Conservation (phyloP, 2,113 vertebrate genomes). For the Chloropsis hardwickii region DNA sequence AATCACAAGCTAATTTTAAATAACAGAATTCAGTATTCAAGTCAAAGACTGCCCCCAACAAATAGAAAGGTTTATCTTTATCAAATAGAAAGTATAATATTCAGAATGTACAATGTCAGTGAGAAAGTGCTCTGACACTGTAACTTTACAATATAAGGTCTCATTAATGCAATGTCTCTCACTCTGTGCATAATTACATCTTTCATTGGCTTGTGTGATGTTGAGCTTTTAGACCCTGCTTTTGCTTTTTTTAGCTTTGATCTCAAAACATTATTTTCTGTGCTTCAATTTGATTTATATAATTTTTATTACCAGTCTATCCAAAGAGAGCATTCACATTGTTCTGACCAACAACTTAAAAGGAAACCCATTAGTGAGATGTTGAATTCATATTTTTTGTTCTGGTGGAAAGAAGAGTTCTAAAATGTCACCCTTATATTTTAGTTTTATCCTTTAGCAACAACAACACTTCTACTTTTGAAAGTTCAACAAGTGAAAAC, state of each 20-base stretch:
- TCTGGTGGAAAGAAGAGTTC: background rate
- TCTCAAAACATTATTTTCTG: background rate
- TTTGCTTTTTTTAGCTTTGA: background rate
- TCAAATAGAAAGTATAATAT: background rate
- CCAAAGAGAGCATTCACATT: background rate
- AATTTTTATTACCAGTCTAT: conserved; percentile 4
- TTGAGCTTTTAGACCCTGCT: background rate
- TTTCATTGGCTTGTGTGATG: background rate
- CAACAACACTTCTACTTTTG: background rate
- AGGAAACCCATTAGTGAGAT: background rate
- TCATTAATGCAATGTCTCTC: background rate
- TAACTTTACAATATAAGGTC: background rate
- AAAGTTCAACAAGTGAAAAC: background rate
- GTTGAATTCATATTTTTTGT: background rate
- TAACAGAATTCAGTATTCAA: background rate
- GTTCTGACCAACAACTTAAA: background rate
- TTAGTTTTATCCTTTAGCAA: background rate
- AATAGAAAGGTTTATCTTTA: background rate
- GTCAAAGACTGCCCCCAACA: background rate
- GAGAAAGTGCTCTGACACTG: background rate
- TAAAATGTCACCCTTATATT: background rate
- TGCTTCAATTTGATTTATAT: background rate
- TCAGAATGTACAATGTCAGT: background rate
- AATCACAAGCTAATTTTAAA: background rate
- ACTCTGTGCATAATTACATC: background rate